phyloP scores from a whole-genome alignment of 2,113 vertebrate genomes.

The Seriola dumerili region DNA sequence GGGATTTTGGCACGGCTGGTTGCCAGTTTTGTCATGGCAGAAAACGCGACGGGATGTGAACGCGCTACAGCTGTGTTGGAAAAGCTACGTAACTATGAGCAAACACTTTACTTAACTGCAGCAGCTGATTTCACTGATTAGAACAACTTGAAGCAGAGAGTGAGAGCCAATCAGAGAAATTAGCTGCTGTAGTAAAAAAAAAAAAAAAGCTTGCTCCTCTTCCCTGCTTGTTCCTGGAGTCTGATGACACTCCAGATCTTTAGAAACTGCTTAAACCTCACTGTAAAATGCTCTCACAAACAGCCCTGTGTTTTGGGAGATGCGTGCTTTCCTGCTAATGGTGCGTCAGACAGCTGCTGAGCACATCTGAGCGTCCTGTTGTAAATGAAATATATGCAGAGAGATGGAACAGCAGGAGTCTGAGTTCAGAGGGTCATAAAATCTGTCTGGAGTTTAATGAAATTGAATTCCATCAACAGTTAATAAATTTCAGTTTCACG shows the following conservation, averaged over 20 bases:
- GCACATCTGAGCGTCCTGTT: neutral
- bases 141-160: neutral
- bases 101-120: neutral
- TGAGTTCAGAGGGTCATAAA: conserved; percentile 15
- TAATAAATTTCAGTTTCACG: neutral
- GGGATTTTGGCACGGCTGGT: neutral
- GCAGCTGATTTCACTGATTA: conserved; percentile 23
- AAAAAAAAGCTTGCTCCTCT: neutral
- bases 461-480: conserved; percentile 16
- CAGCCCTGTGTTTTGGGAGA: neutral
- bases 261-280: neutral
- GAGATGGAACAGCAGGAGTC: no score
- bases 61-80: conserved; percentile 1
- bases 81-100: neutral
- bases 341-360: neutral
- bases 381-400: neutral
- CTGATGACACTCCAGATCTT: neutral
- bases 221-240: neutral
- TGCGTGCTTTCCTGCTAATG: no score
- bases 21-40: conserved; percentile 5
- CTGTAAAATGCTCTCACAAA: neutral
- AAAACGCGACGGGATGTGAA: neutral
- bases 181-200: neutral
- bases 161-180: conserved; percentile 8
- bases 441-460: conserved; percentile 7